A percentile compares a stretch with the other conserved stretches of the same genome.
These are phyloP conservation scores for Drosophila differens DNA, from an alignment of 2,888 invertebrate genomes.

Conservation along the genomic window DNA sequence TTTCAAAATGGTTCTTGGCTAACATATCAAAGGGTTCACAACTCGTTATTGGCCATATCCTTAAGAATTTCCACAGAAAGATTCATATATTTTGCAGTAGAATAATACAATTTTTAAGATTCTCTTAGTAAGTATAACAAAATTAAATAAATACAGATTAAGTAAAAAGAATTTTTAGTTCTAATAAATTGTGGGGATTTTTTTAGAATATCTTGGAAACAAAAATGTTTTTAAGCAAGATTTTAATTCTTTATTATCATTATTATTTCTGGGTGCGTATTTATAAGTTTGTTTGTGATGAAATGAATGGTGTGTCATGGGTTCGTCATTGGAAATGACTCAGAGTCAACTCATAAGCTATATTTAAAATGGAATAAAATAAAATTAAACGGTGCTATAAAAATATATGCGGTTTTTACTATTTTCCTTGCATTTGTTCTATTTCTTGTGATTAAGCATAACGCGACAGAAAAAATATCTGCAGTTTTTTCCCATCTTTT, in stretches of 20 bases:
- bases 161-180: neutral
- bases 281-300: neutral
- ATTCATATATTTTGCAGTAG: neutral
- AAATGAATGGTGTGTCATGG: conserved; percentile 8
- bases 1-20: neutral
- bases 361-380: neutral
- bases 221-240: neutral
- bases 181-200: neutral
- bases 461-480: neutral
- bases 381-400: neutral
- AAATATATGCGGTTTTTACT: neutral
- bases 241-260: neutral
- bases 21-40: neutral
- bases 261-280: neutral
- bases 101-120: neutral
- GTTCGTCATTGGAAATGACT: conserved; percentile 25
- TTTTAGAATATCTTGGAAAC: neutral
- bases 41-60: neutral
- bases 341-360: conserved; percentile 1
- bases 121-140: neutral
- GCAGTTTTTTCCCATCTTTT: neutral
- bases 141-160: neutral
- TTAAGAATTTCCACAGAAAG: neutral
- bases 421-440: neutral
- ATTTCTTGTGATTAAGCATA: neutral